Evolutionary conservation across 2,797 vertebrate genomes (phyloP), one percentile per base, ranked within the genome.

Genomic region (Micropoecilia bifurca): DNA sequence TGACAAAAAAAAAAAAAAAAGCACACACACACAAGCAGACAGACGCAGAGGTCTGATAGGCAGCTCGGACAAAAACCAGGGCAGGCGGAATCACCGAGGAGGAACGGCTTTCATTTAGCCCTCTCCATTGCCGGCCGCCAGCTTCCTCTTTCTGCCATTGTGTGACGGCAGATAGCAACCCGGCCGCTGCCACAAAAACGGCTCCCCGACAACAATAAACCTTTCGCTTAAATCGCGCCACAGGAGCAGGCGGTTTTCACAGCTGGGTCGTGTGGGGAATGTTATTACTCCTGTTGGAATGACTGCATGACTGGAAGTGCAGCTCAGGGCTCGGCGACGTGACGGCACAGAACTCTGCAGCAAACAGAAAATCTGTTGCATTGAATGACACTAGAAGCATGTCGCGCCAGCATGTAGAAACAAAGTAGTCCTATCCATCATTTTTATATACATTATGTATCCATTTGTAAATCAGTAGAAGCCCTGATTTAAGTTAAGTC

Each of bases 41-140:
- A 76, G 74, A 83, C 57, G 46, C 1, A 79, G 69, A 86, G 73
- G 83, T 78, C 80, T 91, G 89, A 91, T 88, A 86, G 89, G 84
- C 83, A 79, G 82, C 5, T 3, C 80, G 46, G 75, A 93, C 90
- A 91, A 93, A 92, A 91, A 89, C 77, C 82, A 74, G 77, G 84
- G 85, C 39, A 74, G 12, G 77, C 71, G 47, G 88, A 92, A 88
- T 90, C 90, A 90, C 88, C 88, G 89, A 87, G 77, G 88, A 89
- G 92, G 92, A 94, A 94, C 93, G 73, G 91, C 90, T 93, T 93
- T 92, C 84, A 92, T 93, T 91, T 85, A 78, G 78, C 76, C 83
- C 68, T 63, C 78, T 81, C 80, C 75, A 76, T 71, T 75, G 85
- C 89, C 9, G 36, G 85, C 74, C 61, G 46, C 89, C 88, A 87